phyloP scores from a whole-genome alignment of 2,797 vertebrate genomes.

The Enoplosus armatus region DNA sequence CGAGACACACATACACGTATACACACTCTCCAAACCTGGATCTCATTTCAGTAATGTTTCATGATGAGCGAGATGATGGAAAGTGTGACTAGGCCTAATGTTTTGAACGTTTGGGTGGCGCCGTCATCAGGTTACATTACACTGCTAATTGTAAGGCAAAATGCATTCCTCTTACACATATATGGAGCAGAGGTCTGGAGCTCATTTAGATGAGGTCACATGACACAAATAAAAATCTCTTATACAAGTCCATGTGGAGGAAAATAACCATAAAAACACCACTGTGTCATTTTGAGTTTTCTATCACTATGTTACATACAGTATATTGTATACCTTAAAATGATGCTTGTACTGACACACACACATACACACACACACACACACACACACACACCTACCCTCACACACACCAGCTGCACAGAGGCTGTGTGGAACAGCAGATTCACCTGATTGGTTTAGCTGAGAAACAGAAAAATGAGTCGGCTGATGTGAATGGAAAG shows the following conservation, averaged over 20 bases:
- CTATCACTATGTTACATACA: constrained; percentile 6
- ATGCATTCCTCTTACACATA: constrained; percentile 33
- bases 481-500: constrained; percentile 66
- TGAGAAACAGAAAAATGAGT: constrained; percentile 68
- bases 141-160: constrained; percentile 50
- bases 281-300: constrained; percentile 14
- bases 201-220: constrained; percentile 51
- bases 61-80: constrained; percentile 90
- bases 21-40: constrained; percentile 58
- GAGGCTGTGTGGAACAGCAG: constrained; percentile 36
- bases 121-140: constrained; percentile 65
- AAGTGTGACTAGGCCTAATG: constrained; percentile 76
- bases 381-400: constrained; percentile 5
- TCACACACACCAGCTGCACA: background rate
- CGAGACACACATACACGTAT: constrained; percentile 16
- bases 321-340: constrained; percentile 1
- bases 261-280: constrained; percentile 19
- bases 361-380: background rate
- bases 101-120: constrained; percentile 57
- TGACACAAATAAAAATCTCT: constrained; percentile 35
- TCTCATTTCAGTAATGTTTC: constrained; percentile 87
- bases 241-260: constrained; percentile 4
- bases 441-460: constrained; percentile 68
- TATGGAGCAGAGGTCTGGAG: constrained; percentile 38
- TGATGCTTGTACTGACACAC: background rate